Conservation (phyloP, 2,797 vertebrate species). For the Morus bassanus region DNA sequence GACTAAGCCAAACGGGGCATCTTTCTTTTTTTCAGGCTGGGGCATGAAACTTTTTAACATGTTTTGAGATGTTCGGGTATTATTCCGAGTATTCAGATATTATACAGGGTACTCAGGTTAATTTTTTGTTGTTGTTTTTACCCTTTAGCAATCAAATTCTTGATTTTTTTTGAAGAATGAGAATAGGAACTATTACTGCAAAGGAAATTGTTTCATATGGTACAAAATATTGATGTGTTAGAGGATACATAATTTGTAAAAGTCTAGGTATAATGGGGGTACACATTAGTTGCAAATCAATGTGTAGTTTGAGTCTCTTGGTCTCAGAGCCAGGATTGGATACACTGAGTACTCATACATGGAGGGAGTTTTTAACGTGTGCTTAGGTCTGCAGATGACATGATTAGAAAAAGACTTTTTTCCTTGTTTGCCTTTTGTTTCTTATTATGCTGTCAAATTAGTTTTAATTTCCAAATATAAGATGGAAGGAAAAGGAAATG, state of each 20-base stretch:
- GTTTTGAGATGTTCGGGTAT: not conserved
- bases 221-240: not conserved
- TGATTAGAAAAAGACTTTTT: not conserved
- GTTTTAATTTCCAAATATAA: not conserved
- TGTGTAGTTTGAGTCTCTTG: not conserved
- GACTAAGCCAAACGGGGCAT: not conserved
- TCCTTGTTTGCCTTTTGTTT: not conserved
- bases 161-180: not conserved
- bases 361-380: not conserved
- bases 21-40: not conserved
- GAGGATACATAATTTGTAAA: not conserved
- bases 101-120: not conserved
- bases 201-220: not conserved
- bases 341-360: fast-evolving
- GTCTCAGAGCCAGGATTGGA: not conserved
- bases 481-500: not conserved
- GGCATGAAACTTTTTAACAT: not conserved
- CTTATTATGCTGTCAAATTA: not conserved
- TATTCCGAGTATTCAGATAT: not conserved
- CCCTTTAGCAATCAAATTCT: not conserved
- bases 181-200: not conserved
- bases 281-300: not conserved
- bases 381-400: not conserved
- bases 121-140: not conserved
- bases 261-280: not conserved